These are phyloP conservation scores for Polypedilum vanderplanki DNA, from an alignment of 1,140 invertebrate genomes.

Conservation along the genomic window DNA sequence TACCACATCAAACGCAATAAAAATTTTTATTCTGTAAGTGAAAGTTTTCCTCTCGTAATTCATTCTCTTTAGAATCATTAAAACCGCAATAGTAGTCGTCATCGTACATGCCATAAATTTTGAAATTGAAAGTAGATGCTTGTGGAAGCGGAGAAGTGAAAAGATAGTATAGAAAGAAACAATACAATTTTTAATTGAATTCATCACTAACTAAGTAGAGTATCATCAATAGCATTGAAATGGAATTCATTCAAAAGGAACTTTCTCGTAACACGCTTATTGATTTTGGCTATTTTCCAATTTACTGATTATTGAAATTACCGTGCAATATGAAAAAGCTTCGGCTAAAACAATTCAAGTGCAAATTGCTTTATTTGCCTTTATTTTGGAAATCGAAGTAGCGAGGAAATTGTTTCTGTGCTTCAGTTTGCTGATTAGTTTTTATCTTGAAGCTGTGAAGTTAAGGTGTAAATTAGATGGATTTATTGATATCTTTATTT, in stretches of 20 bases:
- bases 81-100: too few species aligned
- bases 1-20: too few species aligned
- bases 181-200: too few species aligned
- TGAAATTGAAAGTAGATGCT: too few species aligned
- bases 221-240: background rate
- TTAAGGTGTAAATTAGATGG: background rate
- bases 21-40: too few species aligned
- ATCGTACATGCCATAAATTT: too few species aligned
- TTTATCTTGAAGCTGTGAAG: background rate
- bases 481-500: too few species aligned
- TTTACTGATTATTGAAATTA: background rate
- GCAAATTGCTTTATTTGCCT: background rate
- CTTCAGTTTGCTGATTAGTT: background rate
- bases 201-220: background rate
- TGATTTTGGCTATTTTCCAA: slow-evolving; percentile 7
- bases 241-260: background rate
- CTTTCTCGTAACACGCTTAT: background rate
- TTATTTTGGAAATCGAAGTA: background rate
- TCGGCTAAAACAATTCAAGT: background rate
- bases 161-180: too few species aligned
- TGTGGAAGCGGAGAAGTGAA: too few species aligned
- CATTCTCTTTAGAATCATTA: too few species aligned
- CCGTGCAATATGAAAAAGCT: background rate
- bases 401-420: background rate
- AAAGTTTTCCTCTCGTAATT: too few species aligned